Evolutionary conservation across 2,888 invertebrate species (phyloP), one percentile per base, ranked within the genome.

Genomic region (Carpatolechia fugitivella): DNA sequence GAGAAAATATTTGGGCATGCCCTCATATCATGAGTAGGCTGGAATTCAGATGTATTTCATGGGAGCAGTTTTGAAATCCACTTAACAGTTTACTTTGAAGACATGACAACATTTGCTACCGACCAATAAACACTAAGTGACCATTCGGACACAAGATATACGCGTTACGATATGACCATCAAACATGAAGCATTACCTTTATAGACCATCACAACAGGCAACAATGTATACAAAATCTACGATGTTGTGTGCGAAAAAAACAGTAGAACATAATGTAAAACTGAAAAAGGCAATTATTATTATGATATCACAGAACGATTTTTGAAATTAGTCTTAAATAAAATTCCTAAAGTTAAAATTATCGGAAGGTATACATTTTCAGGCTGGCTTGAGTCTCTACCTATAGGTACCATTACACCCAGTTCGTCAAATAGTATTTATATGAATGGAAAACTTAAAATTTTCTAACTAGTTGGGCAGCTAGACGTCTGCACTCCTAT

Each of bases 401-500:
- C n/a, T n/a, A n/a, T n/a, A n/a, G n/a, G n/a, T n/a, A n/a, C n/a
- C n/a, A n/a, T n/a, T n/a, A n/a, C n/a, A n/a, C n/a, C n/a, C n/a
- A n/a, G n/a, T n/a, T n/a, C n/a, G n/a, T n/a, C n/a, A n/a, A n/a
- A n/a, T n/a, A n/a, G n/a, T n/a, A n/a, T n/a, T n/a, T n/a, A n/a
- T 29, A n/a, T 11, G 13, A 2, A 6, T 5, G 29, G 29, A 44
- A 41, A 7, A 20, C 29, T 44, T 44, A 4, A 13, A 29, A 44
- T 47, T 47, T 47, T 31, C 47, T 31, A 31, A 47, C 47, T 31
- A 47, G 47, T 47, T 47, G 20, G 31, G 47, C 20, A 31, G 8
- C 31, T 13, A 49, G 49, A 49, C 38, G 51, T 51, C 40, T 52
- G 41, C 33, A 38, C 10, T n/a, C 63, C 60, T 61, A 66, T 67